Evolutionary conservation across 2,797 vertebrate species (phyloP).

Genomic region (Dipus sagitta): DNA sequence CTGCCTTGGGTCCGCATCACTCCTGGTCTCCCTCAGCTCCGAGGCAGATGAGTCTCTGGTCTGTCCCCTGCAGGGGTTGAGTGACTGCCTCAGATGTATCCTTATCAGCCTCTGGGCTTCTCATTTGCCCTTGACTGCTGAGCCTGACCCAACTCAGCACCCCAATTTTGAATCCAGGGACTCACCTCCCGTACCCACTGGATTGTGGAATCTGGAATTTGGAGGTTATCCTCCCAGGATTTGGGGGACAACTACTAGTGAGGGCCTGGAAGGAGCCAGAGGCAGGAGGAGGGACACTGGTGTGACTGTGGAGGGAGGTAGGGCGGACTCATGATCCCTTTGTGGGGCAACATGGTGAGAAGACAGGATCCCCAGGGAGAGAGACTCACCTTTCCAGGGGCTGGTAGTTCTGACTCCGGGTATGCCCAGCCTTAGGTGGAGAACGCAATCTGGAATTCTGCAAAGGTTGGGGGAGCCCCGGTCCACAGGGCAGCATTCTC

Average conservation of each 20-base stretch:
- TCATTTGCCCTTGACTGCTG: not conserved
- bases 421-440: not conserved
- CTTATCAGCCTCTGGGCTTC: not conserved
- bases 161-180: not conserved
- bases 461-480: not conserved
- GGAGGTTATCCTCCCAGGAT: not conserved
- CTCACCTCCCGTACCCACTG: not conserved
- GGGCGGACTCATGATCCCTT: not conserved
- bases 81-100: not conserved
- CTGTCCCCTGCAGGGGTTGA: not conserved
- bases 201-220: not conserved
- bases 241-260: not conserved
- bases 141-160: not conserved
- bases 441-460: conserved; percentile 46
- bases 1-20: not conserved
- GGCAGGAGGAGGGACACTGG: not conserved
- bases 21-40: not conserved
- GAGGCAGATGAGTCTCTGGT: rapidly evolving
- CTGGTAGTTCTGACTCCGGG: not conserved
- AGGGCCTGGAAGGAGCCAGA: not conserved
- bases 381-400: conserved; percentile 52
- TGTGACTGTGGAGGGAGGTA: not conserved
- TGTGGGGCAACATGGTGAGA: not conserved
- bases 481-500: not conserved
- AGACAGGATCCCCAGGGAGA: not conserved